Evolutionary conservation across 2,797 vertebrate species (phyloP), one percentile per base, ranked within the genome.

Genomic region (Premnoplex brunnescens): DNA sequence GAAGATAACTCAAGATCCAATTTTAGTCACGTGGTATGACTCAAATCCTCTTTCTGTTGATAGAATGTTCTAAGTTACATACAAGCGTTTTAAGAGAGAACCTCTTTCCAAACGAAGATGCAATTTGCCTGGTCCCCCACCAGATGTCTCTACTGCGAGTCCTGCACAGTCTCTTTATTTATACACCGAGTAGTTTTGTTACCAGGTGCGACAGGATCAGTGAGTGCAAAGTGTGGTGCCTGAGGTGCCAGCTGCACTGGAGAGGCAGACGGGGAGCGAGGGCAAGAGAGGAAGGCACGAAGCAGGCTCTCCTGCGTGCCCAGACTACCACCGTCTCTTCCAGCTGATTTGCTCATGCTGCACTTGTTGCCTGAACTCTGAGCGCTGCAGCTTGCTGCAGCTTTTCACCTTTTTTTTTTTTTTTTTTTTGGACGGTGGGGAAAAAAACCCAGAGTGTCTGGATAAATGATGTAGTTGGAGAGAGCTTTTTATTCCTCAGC

Each of bases 71-170:
- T 44, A 17, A 51, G 17, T 48, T 43, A 6, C 20, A 7, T 6
- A 4, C 1, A 2, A 1, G 14, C 9, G 6, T 28, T 28, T 44
- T 34, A 13, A 54, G 34, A 69, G 34, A 43, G 22, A 39, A 8
- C 2, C 6, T 4, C 6, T 56, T 59, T 62, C 68, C 44, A 14
- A 73, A 32, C 0, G 1, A 54, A 19, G 54, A 48, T 49, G 93
- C 87, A 44, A 54, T 80, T 93, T 36, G 52, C 3, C 1, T 6
- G 5, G 26, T n/a, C 22, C 16, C 56, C 98, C 98, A 95, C 93
- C 96, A 98, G 98, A 93, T 98, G 98, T 96, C 98, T 97, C 94
- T 89, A 44, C 83, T 7, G 67, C 17, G 72, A 93, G 72, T 85
- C 51, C 36, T 19, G 52, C 37, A 14, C 44, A 37, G 24, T 27